A percentile compares a stretch with the other conserved stretches of the same genome.
Evolutionary conservation across 1,140 invertebrate genomes (phyloP).

Genomic region (Drusus annulatus): DNA sequence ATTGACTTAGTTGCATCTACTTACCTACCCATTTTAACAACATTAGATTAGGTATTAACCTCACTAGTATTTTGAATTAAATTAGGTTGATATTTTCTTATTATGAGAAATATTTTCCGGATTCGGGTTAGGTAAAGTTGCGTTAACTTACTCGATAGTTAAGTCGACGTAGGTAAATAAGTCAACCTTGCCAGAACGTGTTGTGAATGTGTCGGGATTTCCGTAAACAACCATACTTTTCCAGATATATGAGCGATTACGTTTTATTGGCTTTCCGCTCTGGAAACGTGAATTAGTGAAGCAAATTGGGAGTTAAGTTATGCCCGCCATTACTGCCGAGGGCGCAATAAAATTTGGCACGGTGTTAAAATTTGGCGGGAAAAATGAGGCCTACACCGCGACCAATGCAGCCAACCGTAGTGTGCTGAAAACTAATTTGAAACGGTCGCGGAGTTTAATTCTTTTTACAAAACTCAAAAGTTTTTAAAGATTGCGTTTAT

Average conservation of each 20-base stretch:
- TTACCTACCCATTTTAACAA: no score
- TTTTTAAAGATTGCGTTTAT: constrained; percentile 4
- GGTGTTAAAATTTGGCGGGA: constrained; percentile 44
- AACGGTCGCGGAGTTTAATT: constrained; percentile 29
- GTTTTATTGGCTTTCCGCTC: constrained; percentile 31
- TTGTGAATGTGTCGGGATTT: no score
- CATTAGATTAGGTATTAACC: no score
- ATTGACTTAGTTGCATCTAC: no score
- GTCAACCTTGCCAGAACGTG: no score
- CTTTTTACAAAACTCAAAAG: constrained; percentile 13
- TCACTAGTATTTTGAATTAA: no score
- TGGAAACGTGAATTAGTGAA: constrained; percentile 27
- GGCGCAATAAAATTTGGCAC: constrained; percentile 30
- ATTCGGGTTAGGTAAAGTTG: no score
- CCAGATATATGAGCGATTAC: constrained; percentile 20
- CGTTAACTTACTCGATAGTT: no score
- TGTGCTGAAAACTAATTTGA: constrained; percentile 12
- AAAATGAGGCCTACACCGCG: constrained; percentile 22
- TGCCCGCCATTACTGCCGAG: constrained; percentile 26
- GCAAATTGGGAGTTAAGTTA: constrained; percentile 41
- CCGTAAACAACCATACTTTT: constrained; percentile 19
- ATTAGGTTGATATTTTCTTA: no score
- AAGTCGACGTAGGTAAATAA: no score
- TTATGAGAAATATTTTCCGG: no score
- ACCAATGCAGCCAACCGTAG: constrained; percentile 9